These are phyloP conservation scores for Azemiops feae DNA, from an alignment of 2,113 vertebrate species.

Conservation along the genomic window DNA sequence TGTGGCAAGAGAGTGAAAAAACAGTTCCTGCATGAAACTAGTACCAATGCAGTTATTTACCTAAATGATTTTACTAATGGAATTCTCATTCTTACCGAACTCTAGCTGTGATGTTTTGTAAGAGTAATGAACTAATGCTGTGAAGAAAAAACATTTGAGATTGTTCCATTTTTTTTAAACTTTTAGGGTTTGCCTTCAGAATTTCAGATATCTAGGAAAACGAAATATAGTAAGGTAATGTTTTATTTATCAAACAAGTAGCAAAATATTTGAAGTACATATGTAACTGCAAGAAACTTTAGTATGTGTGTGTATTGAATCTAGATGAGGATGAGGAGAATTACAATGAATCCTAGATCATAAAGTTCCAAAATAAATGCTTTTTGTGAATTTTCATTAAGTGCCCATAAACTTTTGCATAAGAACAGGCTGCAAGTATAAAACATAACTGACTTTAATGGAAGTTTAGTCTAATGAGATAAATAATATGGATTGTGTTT, in stretches of 20 bases:
- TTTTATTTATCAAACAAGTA: conserved; percentile 9
- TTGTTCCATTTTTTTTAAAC: conserved; percentile 25
- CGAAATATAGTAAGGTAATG: conserved; percentile 93
- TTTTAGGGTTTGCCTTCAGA: conserved; percentile 93
- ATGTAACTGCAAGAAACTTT: not conserved
- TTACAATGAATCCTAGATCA: not conserved
- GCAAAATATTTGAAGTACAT: not conserved
- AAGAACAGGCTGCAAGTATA: not conserved
- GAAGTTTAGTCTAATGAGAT: not conserved
- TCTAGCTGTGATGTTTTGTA: not conserved
- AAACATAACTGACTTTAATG: not conserved
- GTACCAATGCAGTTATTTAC: not conserved
- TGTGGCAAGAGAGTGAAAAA: not conserved
- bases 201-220: conserved; percentile 96
- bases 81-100: not conserved
- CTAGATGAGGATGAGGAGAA: not conserved
- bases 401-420: not conserved
- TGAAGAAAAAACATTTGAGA: conserved; percentile 1
- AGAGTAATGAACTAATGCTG: not conserved
- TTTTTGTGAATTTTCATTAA: not conserved
- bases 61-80: not conserved
- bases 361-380: not conserved
- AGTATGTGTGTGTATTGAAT: not conserved
- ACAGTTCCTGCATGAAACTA: not conserved
- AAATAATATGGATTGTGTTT: not conserved